Evolutionary conservation across 2,797 vertebrate species (phyloP), one percentile per base, ranked within the genome.

Genomic region (Allobates femoralis): DNA sequence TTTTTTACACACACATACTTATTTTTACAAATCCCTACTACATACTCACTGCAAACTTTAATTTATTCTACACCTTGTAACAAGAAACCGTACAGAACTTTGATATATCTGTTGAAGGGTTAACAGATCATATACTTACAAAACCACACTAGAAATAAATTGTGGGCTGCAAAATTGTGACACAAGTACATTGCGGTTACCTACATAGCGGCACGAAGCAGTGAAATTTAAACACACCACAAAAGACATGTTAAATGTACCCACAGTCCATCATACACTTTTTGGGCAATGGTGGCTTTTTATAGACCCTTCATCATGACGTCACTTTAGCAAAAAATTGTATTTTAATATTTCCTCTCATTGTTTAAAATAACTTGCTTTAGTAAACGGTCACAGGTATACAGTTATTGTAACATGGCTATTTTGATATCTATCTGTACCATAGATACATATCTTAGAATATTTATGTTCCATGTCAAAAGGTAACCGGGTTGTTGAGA

Each of bases 141-240:
- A 86, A 86, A 76, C 79, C 85, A 56, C 30, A 50, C 79, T 53
- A 75, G 71, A 62, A 73, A 66, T 80, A 74, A 62, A 81, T 79
- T 79, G 75, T 69, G 84, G 84, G 62, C 84, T 71, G 53, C 67
- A 86, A 34, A 62, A 62, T 53, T 64, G 58, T 67, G 78, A 51
- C 53, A 71, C 76, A 73, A 30, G 66, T 67, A 51, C 64, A 79
- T 50, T 86, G 85, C 37, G 85, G 85, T 81, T 69, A 56, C 28
- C 34, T 64, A 62, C 69, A 75, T 58, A 75, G 85, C 41, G 18
- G 78, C 55, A 34, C 5, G 55, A 78, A 81, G 55, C 67, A 74
- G 67, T 75, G 85, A 81, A 86, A 55, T 86, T 75, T 64, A 75
- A 86, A 81, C 50, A 86, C 14, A 76, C 69, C 69, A 71, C 69